These are phyloP conservation scores for Ciconia nigra DNA, from an alignment of 2,797 vertebrate species.

Conservation along the genomic window DNA sequence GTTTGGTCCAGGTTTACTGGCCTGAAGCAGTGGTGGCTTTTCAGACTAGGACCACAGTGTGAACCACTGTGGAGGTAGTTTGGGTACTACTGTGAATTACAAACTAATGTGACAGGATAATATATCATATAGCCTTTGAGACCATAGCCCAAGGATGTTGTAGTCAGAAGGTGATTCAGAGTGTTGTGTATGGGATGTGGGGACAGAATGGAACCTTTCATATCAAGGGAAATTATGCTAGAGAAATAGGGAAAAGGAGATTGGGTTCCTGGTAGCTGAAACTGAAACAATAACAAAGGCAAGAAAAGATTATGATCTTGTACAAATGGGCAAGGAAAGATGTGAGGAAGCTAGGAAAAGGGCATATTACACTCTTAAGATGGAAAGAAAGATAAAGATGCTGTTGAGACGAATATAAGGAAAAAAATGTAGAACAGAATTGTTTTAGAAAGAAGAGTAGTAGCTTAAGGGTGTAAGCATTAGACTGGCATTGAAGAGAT, in stretches of 20 bases:
- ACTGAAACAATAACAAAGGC: neutral
- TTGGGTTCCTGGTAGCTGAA: neutral
- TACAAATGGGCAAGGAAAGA: neutral
- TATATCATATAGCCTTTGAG: neutral
- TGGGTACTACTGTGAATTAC: neutral
- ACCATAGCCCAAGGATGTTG: neutral
- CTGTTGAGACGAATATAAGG: neutral
- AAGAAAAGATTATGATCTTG: neutral
- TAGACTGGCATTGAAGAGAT: neutral
- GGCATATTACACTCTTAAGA: neutral
- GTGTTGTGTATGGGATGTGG: neutral
- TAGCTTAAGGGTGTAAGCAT: neutral
- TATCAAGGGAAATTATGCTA: neutral
- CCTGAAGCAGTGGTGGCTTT: neutral
- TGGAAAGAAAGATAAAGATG: neutral
- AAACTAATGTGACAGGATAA: neutral
- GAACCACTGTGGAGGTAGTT: neutral
- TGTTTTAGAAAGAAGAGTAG: neutral
- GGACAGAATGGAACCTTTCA: neutral
- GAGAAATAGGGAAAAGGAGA: neutral
- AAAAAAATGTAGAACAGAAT: neutral
- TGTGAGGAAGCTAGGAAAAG: neutral
- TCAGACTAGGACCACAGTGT: neutral
- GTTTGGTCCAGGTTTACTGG: neutral
- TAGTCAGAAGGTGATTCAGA: neutral